These are phyloP conservation scores for Catharus ustulatus DNA, from an alignment of 2,797 vertebrate genomes.

Conservation along the genomic window DNA sequence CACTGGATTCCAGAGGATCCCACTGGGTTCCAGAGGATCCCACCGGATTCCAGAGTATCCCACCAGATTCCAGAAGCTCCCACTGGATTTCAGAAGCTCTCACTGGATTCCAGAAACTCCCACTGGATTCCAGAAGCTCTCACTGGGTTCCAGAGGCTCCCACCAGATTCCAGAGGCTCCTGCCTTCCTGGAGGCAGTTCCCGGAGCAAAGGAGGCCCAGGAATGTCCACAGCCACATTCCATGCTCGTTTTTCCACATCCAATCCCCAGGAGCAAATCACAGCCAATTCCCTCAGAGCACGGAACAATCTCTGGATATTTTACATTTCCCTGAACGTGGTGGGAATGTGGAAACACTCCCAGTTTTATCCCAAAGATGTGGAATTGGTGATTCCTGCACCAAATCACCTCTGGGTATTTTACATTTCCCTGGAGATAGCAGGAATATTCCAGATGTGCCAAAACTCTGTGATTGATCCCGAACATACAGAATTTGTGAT, in stretches of 20 bases:
- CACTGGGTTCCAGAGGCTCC: not conserved
- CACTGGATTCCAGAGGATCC: too few relatives aligned
- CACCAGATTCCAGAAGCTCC: not conserved
- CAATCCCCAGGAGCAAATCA: not conserved
- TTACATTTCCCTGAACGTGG: fast-evolving
- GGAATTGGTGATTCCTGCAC: not conserved
- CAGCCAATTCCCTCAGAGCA: not conserved
- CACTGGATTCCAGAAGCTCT: not conserved
- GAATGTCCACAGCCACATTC: not conserved
- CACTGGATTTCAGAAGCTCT: not conserved
- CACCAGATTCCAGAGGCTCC: not conserved
- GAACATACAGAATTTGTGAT: fast-evolving
- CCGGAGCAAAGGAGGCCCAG: not conserved
- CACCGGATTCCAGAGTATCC: not conserved
- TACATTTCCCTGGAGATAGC: too few relatives aligned
- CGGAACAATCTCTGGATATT: not conserved
- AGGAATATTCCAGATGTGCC: not conserved
- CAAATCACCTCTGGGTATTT: not conserved
- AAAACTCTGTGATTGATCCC: not conserved
- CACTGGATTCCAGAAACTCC: not conserved
- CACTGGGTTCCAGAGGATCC: not conserved
- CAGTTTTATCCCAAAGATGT: fast-evolving
- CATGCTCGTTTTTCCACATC: fast-evolving
- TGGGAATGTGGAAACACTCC: not conserved
- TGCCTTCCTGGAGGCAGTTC: not conserved